A percentile compares a stretch with the other conserved stretches of the same genome.
phyloP scores from a whole-genome alignment of 2,888 invertebrate genomes.

The Temnothorax unifasciatus region DNA sequence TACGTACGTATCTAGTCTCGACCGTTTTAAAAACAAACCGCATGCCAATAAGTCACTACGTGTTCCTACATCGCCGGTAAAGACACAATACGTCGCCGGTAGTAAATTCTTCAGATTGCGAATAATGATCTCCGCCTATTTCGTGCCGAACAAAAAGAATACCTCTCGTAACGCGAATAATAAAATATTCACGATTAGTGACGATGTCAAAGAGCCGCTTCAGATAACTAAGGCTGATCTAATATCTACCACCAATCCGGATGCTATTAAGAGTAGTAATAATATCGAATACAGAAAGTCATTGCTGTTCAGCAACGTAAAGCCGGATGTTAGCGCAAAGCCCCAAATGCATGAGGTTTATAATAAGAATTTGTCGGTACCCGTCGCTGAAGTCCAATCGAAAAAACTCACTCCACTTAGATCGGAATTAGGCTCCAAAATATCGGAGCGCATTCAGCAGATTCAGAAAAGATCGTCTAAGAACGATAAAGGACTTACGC shows the following conservation, averaged over 20 bases:
- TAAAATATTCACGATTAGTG: slow-evolving; percentile 80
- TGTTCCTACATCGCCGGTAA: slow-evolving; percentile 37
- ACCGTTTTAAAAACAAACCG: slow-evolving; percentile 79
- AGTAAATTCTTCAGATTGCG: slow-evolving; percentile 61
- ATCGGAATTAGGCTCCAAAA: slow-evolving; percentile 76
- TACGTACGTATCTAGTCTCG: slow-evolving; percentile 87
- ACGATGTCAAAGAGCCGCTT: slow-evolving; percentile 82
- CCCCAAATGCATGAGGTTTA: not conserved
- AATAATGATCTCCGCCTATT: slow-evolving; percentile 58
- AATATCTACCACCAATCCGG: slow-evolving; percentile 90
- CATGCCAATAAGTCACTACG: slow-evolving; percentile 66
- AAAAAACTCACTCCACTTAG: slow-evolving; percentile 56
- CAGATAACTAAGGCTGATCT: slow-evolving; percentile 89
- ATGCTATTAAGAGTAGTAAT: slow-evolving; percentile 86
- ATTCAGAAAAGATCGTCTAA: slow-evolving; percentile 77
- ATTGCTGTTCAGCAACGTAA: slow-evolving; percentile 74
- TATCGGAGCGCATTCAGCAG: slow-evolving; percentile 80
- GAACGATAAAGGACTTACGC: slow-evolving; percentile 81
- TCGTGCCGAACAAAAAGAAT: slow-evolving; percentile 49
- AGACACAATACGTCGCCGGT: slow-evolving; percentile 59
- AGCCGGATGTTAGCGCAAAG: slow-evolving; percentile 28
- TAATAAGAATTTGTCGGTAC: slow-evolving; percentile 26
- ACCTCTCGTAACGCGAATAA: slow-evolving; percentile 45
- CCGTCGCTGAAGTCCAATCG: slow-evolving; percentile 42
- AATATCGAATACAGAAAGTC: slow-evolving; percentile 85